Evolutionary conservation across 2,888 invertebrate genomes (phyloP), one percentile per base, ranked within the genome.

Genomic region (Matsumyia berberina): DNA sequence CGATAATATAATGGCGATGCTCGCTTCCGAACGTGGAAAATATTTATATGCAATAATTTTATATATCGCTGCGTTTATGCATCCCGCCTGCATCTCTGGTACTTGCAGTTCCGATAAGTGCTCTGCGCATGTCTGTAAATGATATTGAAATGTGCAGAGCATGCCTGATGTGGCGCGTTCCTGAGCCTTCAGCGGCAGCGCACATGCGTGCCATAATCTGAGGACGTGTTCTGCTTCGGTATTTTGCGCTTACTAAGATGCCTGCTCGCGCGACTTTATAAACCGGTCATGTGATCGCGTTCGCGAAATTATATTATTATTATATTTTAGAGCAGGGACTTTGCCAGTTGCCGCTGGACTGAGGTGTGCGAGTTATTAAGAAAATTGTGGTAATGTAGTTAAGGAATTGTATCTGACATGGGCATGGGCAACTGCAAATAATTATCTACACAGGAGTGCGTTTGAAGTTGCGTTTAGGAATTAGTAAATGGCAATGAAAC

Each of bases 41-140:
- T 85, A 87, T 87, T 85, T 86, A 87, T 86, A 81, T 85, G 83
- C 83, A 74, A 86, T 81, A 70, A 80, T 83, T 81, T 70, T 83
- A 77, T 83, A 77, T 83, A 80, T 86, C 80, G 73, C 46, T 57
- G 33, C 58, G 64, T 70, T 73, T 77, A 77, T 82, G 67, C 60
- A 66, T 66, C 70, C 44, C 42, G 44, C 58, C 15, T 39, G 53
- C 70, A 76, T 69, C 79, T 69, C 42, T 19, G 64, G 62, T 51
- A 74, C 76, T 74, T 76, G 70, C 72, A 79, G 64, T 81, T 86
- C 70, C 82, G 86, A 86, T 87, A 87, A 86, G 86, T 85, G 87
- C 78, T 70, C 64, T 72, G 77, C 77, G 77, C 67, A 72, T 77
- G 82, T 77, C 72, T 67, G 72, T 77, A 73, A 72, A 57, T 73